Base-by-base conservation (phyloP, 2,888 invertebrate species). In the Nasonovia ribisnigri region DNA sequence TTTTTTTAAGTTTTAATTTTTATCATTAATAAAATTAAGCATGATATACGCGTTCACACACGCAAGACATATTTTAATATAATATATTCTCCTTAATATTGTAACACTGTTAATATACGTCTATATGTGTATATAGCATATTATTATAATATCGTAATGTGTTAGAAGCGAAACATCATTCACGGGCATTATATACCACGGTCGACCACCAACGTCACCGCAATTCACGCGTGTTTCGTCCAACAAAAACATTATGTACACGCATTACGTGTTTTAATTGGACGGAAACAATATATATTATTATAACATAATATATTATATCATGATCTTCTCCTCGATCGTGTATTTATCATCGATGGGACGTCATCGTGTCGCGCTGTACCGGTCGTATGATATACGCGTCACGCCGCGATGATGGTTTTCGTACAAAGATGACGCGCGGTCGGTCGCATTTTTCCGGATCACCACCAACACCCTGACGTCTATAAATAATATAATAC, bases 131-230 rank as follows among this genome's bases (percentile, higher is more conserved):
- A 6, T 54, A 54, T 6, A 54, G 16, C 24, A 24, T 24, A 24
- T 24, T 54, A 54, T 54, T 54, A 57, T 57, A 10, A 20, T 36
- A 77, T 36, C 16, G n/a, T 77, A 77, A 36, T 42, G 36, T 77
- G 77, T 77, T 77, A 20, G 51, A 29, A 43, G 91, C 54, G 10
- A 84, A 84, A 84, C 91, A n/a, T 91, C 91, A 24, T 91, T 91
- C 43, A 84, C 84, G 91, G 77, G 84, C 84, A 54, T 77, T 77
- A 77, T 77, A 36, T 91, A 43, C n/a, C 43, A 57, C 84, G 57
- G n/a, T 57, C 84, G 54, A 84, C 91, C 84, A 91, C 91, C 91
- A 91, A 84, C 91, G 84, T 84, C 91, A 84, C 54, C 16, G 77
- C 77, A 20, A 77, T 43, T 43, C 91, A 51, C 51, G 77, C 36